phyloP scores from a whole-genome alignment of 2,888 invertebrate species.

The Synergus itoensis region DNA sequence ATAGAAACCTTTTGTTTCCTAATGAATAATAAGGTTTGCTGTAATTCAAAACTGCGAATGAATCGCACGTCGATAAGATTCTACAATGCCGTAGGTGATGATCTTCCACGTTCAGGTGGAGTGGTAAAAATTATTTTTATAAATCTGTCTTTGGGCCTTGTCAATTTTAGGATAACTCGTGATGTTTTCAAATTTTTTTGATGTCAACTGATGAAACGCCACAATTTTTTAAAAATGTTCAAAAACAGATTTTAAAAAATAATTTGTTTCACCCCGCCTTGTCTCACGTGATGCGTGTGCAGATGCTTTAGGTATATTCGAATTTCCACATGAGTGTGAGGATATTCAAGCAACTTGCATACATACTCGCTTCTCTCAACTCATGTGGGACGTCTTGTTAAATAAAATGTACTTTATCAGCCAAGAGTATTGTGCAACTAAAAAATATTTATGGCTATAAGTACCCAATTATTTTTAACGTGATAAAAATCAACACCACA shows the following conservation, averaged over 20 bases:
- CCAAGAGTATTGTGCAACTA: slow-evolving; percentile 15
- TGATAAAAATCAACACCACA: slow-evolving; percentile 11
- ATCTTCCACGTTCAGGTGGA: neutral
- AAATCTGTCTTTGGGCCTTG: neutral
- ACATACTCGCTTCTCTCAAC: slow-evolving; percentile 21
- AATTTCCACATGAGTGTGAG: slow-evolving; percentile 25
- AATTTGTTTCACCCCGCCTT: neutral
- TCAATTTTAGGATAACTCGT: no score
- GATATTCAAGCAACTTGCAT: neutral
- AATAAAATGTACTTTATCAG: neutral
- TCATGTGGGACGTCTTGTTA: slow-evolving; percentile 13
- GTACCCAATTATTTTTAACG: neutral
- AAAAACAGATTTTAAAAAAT: neutral
- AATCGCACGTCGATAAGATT: slow-evolving; percentile 19
- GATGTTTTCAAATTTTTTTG: no score
- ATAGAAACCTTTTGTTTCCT: slow-evolving; percentile 42
- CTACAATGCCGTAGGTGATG: neutral
- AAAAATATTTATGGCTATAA: neutral
- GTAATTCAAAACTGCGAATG: slow-evolving; percentile 29
- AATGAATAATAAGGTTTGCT: slow-evolving; percentile 3
- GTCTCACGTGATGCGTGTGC: neutral
- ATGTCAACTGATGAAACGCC: neutral
- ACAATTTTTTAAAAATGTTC: neutral
- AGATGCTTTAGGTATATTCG: slow-evolving; percentile 11
- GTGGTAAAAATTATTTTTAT: neutral